Percentiles rank a stretch among this genome's conserved stretches.
These are phyloP conservation scores for Carettochelys insculpta DNA, from an alignment of 2,113 vertebrate species.

Conservation along the genomic window DNA sequence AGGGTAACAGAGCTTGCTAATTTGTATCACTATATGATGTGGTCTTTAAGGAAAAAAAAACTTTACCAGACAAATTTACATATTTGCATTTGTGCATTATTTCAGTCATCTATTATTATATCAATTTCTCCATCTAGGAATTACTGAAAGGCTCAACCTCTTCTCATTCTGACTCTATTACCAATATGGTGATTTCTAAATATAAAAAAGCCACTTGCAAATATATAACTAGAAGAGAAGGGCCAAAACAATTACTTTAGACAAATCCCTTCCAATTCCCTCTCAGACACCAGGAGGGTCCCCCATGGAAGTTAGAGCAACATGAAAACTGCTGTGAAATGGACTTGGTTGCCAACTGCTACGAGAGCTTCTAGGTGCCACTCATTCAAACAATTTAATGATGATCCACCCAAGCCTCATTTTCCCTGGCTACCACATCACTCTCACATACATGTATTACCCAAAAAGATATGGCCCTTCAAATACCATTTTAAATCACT, in stretches of 20 bases:
- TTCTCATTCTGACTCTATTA: fast-evolving
- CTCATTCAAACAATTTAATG: neutral
- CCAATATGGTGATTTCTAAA: neutral
- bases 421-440: neutral
- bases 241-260: neutral
- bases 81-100: neutral
- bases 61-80: neutral
- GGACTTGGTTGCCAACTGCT: neutral
- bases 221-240: fast-evolving
- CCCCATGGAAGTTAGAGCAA: neutral
- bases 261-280: fast-evolving
- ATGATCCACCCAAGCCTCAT: neutral
- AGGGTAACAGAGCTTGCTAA: neutral
- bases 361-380: neutral
- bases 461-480: neutral
- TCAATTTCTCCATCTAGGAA: neutral
- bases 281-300: fast-evolving
- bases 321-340: neutral
- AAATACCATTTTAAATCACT: constrained; percentile 6
- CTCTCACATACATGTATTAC: neutral
- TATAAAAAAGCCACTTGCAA: neutral
- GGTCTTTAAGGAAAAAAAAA: neutral
- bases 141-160: neutral
- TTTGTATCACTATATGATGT: neutral
- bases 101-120: neutral